These are phyloP conservation scores for Tipula lateralis DNA, from an alignment of 2,888 invertebrate species.

Conservation along the genomic window DNA sequence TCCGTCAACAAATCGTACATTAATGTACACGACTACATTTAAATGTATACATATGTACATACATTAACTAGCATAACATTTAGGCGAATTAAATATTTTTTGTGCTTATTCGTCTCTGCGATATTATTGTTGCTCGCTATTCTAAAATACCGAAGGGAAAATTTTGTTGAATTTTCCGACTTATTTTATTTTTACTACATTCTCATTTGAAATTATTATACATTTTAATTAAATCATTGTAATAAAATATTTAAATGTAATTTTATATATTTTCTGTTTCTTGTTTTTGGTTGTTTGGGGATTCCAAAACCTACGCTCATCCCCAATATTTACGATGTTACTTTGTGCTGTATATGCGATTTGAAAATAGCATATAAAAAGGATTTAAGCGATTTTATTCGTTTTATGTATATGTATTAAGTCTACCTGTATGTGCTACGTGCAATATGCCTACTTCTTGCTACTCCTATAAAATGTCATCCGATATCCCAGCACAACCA, in stretches of 20 bases:
- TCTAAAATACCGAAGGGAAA: not conserved
- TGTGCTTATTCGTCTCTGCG: not conserved
- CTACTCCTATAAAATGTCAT: not conserved
- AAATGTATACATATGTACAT: not conserved
- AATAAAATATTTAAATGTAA: constrained; percentile 4
- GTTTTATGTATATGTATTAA: not conserved
- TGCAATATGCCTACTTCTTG: not conserved
- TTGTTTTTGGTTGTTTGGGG: not conserved
- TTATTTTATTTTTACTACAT: not conserved
- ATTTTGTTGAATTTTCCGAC: not conserved
- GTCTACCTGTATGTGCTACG: too few species aligned
- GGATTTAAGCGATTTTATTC: not conserved
- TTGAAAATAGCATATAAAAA: not conserved
- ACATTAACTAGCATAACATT: not conserved
- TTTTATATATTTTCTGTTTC: not conserved
- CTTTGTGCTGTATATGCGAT: not conserved
- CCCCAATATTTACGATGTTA: not conserved
- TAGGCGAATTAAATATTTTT: not conserved
- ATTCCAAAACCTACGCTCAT: not conserved
- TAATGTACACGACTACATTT: too few species aligned
- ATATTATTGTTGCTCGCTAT: not conserved
- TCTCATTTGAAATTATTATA: not conserved
- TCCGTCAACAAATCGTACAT: not conserved
- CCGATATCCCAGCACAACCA: not conserved
- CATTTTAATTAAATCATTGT: constrained; percentile 3